Evolutionary conservation across 2,888 invertebrate species (phyloP).

Genomic region (Aricia artaxerxes): DNA sequence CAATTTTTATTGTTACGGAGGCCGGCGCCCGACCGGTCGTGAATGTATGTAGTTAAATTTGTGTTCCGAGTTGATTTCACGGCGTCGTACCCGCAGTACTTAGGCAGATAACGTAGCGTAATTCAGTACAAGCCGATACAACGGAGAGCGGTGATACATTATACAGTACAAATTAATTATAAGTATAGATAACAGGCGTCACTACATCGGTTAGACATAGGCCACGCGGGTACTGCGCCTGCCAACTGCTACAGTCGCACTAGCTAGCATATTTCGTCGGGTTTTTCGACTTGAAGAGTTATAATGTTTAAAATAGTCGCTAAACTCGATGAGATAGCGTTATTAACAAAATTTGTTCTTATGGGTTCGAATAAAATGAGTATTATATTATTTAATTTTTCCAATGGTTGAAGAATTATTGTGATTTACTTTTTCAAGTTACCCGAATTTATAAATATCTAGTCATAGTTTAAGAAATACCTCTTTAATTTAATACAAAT

Average conservation of each 20-base stretch:
- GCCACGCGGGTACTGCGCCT: slow-evolving; percentile 70
- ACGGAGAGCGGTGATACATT: slow-evolving; percentile 67
- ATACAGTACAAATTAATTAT: slow-evolving; percentile 77
- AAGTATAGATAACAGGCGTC: slow-evolving; percentile 62
- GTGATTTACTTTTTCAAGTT: neutral
- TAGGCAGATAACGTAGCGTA: slow-evolving; percentile 49
- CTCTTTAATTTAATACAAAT: neutral
- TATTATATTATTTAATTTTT: neutral
- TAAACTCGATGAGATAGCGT: slow-evolving; percentile 15
- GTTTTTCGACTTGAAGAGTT: slow-evolving; percentile 41
- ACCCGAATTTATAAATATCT: neutral
- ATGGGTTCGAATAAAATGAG: neutral
- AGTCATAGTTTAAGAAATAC: slow-evolving; percentile 1
- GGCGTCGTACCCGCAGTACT: slow-evolving; percentile 69
- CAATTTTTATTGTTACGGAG: slow-evolving; percentile 57
- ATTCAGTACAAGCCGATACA: slow-evolving; percentile 70
- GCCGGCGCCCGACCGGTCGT: slow-evolving; percentile 50
- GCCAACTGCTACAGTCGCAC: slow-evolving; percentile 72
- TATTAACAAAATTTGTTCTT: neutral
- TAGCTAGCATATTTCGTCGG: slow-evolving; percentile 43
- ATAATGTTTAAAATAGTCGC: slow-evolving; percentile 31
- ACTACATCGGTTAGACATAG: slow-evolving; percentile 52
- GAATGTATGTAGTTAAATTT: slow-evolving; percentile 72
- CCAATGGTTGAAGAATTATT: neutral
- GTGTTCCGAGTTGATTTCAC: slow-evolving; percentile 66